Conservation (phyloP, 35 echinoderm and acorn worm genomes). For the Patiria miniata region DNA sequence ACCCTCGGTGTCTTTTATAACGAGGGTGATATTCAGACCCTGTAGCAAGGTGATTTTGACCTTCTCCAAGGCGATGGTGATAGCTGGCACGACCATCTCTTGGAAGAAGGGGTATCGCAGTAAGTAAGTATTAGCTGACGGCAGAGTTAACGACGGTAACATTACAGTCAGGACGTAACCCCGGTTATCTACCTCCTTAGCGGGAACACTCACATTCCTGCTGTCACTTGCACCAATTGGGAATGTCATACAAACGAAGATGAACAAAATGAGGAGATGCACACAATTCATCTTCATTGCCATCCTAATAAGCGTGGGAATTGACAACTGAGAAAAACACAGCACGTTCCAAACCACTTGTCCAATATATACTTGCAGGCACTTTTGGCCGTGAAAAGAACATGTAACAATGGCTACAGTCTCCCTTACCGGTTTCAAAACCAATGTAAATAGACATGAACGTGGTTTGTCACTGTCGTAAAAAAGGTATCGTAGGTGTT, state of each 20-base stretch:
- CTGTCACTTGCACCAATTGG: neutral
- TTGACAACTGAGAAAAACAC: too few relatives aligned
- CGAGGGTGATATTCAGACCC: constrained; percentile 16
- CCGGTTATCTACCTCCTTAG: too few relatives aligned
- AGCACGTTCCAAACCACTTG: neutral
- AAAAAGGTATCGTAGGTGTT: too few relatives aligned
- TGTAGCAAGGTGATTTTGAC: constrained; percentile 31
- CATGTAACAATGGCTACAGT: neutral
- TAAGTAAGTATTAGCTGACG: too few relatives aligned
- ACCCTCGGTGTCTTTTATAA: constrained; percentile 30
- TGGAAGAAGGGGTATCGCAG: constrained; percentile 63
- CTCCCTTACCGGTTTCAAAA: neutral
- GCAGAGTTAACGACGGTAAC: too few relatives aligned
- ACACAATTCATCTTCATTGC: neutral
- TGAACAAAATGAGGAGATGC: neutral
- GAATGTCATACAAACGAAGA: neutral
- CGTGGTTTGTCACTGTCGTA: too few relatives aligned
- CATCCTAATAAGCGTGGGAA: too few relatives aligned
- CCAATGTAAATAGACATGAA: neutral
- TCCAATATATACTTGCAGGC: neutral
- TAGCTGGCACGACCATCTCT: constrained; percentile 62
- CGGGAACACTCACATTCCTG: too few relatives aligned
- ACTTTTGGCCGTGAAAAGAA: neutral
- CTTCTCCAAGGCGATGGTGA: constrained; percentile 54
- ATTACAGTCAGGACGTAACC: too few relatives aligned